Base-by-base conservation (phyloP, 2,113 vertebrate genomes). In the Lycaon pictus region DNA sequence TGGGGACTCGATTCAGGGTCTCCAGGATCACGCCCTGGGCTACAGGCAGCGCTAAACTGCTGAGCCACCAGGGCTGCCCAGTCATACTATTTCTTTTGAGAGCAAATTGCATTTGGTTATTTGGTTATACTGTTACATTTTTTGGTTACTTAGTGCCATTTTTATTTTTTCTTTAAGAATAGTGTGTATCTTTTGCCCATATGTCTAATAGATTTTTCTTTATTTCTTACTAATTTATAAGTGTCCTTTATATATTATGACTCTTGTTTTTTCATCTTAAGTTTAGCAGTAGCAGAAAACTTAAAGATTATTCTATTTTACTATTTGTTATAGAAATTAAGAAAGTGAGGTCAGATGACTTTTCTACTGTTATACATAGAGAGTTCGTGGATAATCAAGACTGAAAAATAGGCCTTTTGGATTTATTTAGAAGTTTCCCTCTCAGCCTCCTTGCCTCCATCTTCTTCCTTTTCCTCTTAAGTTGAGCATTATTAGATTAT, bases 391-490 rank as follows among this genome's bases (percentile, higher is more conserved):
- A 51, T 37, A 87, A 60, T 55, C 23, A 62, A 19, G 27, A 92
- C 55, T 60, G 58, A 53, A 72, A 91, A 88, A 16, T 67, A 43
- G 1, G 4, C n/a, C 63, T 65, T 55, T 23, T 22, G 32, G 15
- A 29, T 95, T 95, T 65, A n/a, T 74, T 51, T 53, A 88, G 16
- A 63, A 27, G 11, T 77, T 80, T 88, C 35, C 88, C 13, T 87
- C 16, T 32, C 43, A 71, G 11, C 48, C 22, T 87, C 13, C 65
- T 79, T 85, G 23, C 16, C 56, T 88, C 35, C 3, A 27, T 9
- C 51, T 82, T 97, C 63, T 32, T 83, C 43, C 62, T 62, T 86
- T 69, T 77, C 62, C 22, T 96, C 43, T 69, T 93, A 93, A 83
- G 37, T 80, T 53, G 76, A 71, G 32, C 13, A 62, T 62, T 37